phyloP scores from a whole-genome alignment of 2,797 vertebrate species.

The Champsocephalus esox region DNA sequence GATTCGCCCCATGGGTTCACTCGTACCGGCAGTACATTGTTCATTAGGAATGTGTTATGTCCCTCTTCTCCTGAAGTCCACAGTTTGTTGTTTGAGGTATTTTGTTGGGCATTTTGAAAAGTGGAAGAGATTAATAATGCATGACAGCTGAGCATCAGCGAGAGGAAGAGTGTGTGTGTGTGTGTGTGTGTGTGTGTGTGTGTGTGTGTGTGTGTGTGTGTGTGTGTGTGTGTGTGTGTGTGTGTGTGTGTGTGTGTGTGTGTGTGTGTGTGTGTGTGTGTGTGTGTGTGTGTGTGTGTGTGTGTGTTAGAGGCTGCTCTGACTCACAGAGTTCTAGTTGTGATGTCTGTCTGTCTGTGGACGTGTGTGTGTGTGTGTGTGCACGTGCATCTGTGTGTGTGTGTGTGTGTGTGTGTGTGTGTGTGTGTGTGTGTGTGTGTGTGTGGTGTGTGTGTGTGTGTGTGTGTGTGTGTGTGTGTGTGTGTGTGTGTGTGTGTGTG shows the following conservation, averaged over 20 bases:
- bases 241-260: conserved; percentile 13
- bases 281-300: conserved; percentile 31
- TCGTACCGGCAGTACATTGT: conserved; percentile 42
- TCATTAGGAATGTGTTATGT: conserved; percentile 46
- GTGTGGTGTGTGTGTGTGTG: no score
- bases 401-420: no score
- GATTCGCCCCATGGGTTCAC: conserved; percentile 49
- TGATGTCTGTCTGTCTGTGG: conserved; percentile 37
- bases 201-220: conserved; percentile 22
- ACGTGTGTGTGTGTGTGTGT: conserved; percentile 1
- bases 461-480: no score
- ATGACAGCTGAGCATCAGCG: conserved; percentile 72
- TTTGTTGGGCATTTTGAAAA: conserved; percentile 50
- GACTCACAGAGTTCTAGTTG: conserved; percentile 61
- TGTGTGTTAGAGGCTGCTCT: conserved; percentile 56
- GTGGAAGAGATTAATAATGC: conserved; percentile 78
- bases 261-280: conserved; percentile 29
- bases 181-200: conserved; percentile 29
- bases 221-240: conserved; percentile 35
- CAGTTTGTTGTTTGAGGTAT: conserved; percentile 38
- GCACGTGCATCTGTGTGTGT: no score
- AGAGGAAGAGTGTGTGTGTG: conserved; percentile 44
- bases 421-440: no score
- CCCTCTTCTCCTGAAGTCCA: conserved; percentile 53
- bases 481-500: conserved; percentile 3